Evolutionary conservation across 2,888 invertebrate species (phyloP).

Genomic region (Aleiodes leptofemur): DNA sequence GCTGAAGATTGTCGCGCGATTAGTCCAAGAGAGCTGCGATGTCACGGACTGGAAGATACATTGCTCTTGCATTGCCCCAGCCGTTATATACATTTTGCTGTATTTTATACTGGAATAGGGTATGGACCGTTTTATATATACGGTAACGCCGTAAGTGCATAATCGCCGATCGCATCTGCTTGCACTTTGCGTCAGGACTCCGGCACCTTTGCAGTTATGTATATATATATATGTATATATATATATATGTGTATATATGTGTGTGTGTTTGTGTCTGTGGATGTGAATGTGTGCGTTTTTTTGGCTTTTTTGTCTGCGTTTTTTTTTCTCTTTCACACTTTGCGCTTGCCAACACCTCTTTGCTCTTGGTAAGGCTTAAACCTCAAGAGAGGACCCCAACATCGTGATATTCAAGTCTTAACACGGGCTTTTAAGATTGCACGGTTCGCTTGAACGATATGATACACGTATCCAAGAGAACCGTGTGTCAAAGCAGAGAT

Average conservation of each 20-base stretch:
- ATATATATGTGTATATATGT: no score
- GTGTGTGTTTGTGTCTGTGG: slow-evolving; percentile 20
- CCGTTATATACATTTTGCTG: slow-evolving; percentile 55
- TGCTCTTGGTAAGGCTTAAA: background rate
- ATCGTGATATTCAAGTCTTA: background rate
- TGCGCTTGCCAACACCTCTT: slow-evolving; percentile 8
- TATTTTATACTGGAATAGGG: slow-evolving; percentile 54
- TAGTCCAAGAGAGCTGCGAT: slow-evolving; percentile 70
- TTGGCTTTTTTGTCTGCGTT: no score
- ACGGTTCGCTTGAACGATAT: slow-evolving; percentile 15
- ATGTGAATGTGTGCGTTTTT: no score
- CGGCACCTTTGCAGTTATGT: slow-evolving; percentile 66
- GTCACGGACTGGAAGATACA: slow-evolving; percentile 73
- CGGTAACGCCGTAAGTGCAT: slow-evolving; percentile 74
- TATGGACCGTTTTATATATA: slow-evolving; percentile 61
- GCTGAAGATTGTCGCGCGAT: slow-evolving; percentile 75
- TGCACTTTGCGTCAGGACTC: slow-evolving; percentile 73
- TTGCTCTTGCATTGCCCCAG: slow-evolving; percentile 68
- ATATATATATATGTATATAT: background rate
- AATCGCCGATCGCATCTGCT: slow-evolving; percentile 74
- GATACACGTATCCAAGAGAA: slow-evolving; percentile 17
- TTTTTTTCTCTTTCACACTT: background rate
- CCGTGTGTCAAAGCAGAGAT: slow-evolving; percentile 20
- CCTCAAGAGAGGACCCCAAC: background rate
- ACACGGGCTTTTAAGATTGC: slow-evolving; percentile 11